These are phyloP conservation scores for Actias luna DNA, from an alignment of 2,888 invertebrate genomes.

Conservation along the genomic window DNA sequence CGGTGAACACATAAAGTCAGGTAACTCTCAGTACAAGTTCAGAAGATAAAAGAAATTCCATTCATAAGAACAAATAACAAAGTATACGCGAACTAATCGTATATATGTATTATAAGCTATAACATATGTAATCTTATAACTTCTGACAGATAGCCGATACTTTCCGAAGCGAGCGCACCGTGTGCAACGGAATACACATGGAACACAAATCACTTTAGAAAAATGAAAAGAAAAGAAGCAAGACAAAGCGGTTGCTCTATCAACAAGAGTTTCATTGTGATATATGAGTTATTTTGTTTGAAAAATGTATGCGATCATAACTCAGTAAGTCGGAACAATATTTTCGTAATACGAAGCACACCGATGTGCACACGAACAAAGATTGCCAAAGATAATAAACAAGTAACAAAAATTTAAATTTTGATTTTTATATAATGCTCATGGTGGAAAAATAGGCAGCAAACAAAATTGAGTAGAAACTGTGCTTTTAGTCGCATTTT, in stretches of 20 bases:
- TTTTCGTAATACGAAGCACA: not conserved
- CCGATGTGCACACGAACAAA: not conserved
- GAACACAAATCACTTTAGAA: constrained; percentile 68
- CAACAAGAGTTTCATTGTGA: constrained; percentile 68
- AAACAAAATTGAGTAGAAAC: too few relatives aligned
- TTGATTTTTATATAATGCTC: not conserved
- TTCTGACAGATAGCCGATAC: constrained; percentile 75
- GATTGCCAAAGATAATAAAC: not conserved
- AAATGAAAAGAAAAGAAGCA: constrained; percentile 47
- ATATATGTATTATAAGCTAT: constrained; percentile 30
- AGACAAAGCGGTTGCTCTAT: constrained; percentile 68
- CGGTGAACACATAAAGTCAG: not conserved
- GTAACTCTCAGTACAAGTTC: not conserved
- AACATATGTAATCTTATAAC: constrained; percentile 63
- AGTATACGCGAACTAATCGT: not conserved
- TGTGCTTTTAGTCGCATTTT: too few relatives aligned
- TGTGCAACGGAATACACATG: constrained; percentile 65
- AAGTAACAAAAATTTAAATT: too few relatives aligned
- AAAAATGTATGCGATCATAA: constrained; percentile 62
- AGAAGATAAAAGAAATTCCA: not conserved
- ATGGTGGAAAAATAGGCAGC: too few relatives aligned
- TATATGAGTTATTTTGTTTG: constrained; percentile 69
- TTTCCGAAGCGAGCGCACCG: constrained; percentile 51
- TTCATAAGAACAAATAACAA: not conserved
- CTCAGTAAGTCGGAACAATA: constrained; percentile 45